Evolutionary conservation across 2,797 vertebrate species (phyloP), one percentile per base, ranked within the genome.

Genomic region (Dermochelys coriacea): DNA sequence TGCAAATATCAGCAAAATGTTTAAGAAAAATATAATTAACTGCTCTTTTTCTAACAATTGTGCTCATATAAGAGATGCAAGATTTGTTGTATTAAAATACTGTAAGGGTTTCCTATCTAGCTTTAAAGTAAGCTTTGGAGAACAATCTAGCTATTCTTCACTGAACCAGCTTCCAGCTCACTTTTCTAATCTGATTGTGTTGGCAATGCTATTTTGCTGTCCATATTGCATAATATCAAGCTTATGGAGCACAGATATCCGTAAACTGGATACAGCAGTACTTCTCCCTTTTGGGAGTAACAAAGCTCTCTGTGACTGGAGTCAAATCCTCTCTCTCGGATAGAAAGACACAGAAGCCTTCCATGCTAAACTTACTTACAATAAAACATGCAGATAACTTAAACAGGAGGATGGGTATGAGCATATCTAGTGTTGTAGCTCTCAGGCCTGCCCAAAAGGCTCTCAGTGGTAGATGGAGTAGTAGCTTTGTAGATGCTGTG

Each of bases 1-100:
- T 94, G 57, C 90, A 92, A 95, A 86, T n/a, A 95, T 74, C 77
- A 85, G 84, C 21, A 68, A 88, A 84, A 34, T 91, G 84, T 91
- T 88, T 95, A 61, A 88, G 78, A 92, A 94, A 91, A 92, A 25
- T 31, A 83, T 47, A 94, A 8, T 85, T 83, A 87, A 93, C 87
- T 81, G 61, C 85, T 89, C 95, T 16, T 71, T 75, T 49, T 95
- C 41, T 59, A 84, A 92, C 64, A 57, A 89, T 41, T 77, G 86
- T 85, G 18, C 93, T 68, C n/a, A 37, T 54, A 4, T 88, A 96
- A 54, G 51, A 95, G 88, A 81, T 87, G 41, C 81, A 75, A 25
- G 45, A 55, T 96, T 90, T 34, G 29, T 96, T 90, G 51, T 59
- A 34, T 52, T 68, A 88, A 81, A 85, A 55, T 55, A 52, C 64